These are phyloP conservation scores for Tauraco hartlaubi DNA, from an alignment of 2,797 vertebrate genomes.

Conservation along the genomic window DNA sequence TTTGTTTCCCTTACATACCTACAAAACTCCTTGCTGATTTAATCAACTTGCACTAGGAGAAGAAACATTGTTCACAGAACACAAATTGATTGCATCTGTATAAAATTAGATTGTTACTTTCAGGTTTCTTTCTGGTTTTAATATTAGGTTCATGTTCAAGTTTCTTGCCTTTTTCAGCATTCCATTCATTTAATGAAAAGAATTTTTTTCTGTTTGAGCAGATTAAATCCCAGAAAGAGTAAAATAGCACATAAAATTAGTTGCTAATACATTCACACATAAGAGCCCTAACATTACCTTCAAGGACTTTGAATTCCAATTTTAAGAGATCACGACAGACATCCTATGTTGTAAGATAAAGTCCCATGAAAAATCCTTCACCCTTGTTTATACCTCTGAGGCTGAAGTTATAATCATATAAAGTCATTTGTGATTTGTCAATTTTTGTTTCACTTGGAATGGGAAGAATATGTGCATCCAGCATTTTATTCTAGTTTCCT, in stretches of 20 bases:
- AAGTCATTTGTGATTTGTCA: background rate
- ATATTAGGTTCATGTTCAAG: background rate
- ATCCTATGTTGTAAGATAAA: background rate
- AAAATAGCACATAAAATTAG: background rate
- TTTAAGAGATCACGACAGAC: background rate
- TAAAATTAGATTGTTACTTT: background rate
- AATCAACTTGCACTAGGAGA: background rate
- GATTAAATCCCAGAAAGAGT: background rate
- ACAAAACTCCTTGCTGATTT: background rate
- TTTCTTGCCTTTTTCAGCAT: background rate
- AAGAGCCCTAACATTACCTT: background rate
- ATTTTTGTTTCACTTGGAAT: background rate
- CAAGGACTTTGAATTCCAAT: background rate
- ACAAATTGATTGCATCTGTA: background rate
- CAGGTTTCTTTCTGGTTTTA: background rate
- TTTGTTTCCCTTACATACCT: background rate
- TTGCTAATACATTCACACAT: background rate
- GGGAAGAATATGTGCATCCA: background rate
- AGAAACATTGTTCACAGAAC: background rate
- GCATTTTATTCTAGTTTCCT: background rate
- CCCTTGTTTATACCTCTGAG: background rate
- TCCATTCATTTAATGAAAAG: background rate
- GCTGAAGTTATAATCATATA: background rate
- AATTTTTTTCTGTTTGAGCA: background rate
- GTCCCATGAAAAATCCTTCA: background rate